These are phyloP conservation scores for Campaea margaritaria DNA, from an alignment of 2,888 invertebrate genomes.

Conservation along the genomic window DNA sequence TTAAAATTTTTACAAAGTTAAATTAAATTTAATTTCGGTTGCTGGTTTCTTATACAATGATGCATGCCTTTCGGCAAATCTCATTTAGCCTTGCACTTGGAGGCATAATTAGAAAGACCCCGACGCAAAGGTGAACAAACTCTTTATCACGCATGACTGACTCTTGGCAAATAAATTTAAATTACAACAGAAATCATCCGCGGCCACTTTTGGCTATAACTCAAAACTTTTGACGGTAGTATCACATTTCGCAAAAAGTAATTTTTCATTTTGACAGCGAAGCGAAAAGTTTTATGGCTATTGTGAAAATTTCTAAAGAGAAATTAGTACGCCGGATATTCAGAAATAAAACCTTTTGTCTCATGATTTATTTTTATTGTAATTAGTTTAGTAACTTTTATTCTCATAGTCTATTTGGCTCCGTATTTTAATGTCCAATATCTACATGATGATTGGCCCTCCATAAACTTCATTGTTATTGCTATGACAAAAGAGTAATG, in stretches of 20 bases:
- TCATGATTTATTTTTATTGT: slow-evolving; percentile 7
- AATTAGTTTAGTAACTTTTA: slow-evolving; percentile 2
- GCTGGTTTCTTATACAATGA: too few relatives aligned
- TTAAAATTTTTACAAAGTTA: too few relatives aligned
- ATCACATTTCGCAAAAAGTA: slow-evolving; percentile 40
- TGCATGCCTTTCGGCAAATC: too few relatives aligned
- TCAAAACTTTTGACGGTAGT: slow-evolving; percentile 47
- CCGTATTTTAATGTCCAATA: not conserved
- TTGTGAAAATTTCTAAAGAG: slow-evolving; percentile 19
- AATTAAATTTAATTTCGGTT: too few relatives aligned
- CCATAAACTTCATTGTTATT: too few relatives aligned
- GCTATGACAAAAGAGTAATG: too few relatives aligned
- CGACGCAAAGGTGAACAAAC: slow-evolving; percentile 48
- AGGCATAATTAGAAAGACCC: slow-evolving; percentile 16
- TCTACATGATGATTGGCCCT: too few relatives aligned
- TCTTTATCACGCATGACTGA: slow-evolving; percentile 28
- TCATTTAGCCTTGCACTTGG: slow-evolving; percentile 13
- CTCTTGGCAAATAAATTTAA: slow-evolving; percentile 49
- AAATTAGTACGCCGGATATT: slow-evolving; percentile 15
- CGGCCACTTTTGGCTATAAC: slow-evolving; percentile 54
- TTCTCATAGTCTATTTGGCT: not conserved
- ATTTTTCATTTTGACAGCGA: slow-evolving; percentile 46
- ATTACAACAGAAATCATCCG: slow-evolving; percentile 45
- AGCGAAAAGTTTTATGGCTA: slow-evolving; percentile 29
- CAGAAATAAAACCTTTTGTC: slow-evolving; percentile 14